Base-by-base conservation (phyloP, 2,113 vertebrate species). In the Lepisosteus oculatus region DNA sequence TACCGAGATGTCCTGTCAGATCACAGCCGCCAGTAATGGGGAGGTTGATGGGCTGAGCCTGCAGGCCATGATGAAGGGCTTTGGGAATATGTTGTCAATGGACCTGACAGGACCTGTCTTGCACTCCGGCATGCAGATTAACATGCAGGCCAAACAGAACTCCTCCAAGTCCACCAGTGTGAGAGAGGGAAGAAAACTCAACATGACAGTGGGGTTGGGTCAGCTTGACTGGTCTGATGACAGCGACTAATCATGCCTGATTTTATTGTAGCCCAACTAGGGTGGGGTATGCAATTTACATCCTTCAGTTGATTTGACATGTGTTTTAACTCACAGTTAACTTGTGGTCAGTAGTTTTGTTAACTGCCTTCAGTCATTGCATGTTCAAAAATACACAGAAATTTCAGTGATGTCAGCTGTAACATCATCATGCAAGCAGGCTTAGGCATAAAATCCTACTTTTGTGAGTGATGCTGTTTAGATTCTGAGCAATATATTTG, bases 131-230 rank as follows among this genome's bases (percentile, higher is more conserved):
- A 93, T 95, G 91, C 93, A 93, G 91, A 95, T 95, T 91, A 93
- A 94, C 92, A 94, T 95, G 93, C 92, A 93, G 93, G 91, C 95
- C 88, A 93, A 94, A 90, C 94, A 94, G 90, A 95, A 95, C 90
- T 95, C 94, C 80, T 94, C 93, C 85, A 92, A 93, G 93, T 95
- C 93, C 85, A 93, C 94, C 77, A 92, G 91, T 83, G 92, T 95
- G 88, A 91, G 94, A 85, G 92, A 92, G 87, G 95, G 95, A 69
- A 95, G 90, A 92, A 96, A 94, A 86, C 90, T 97, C 90, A 92
- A 97, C 92, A 94, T 97, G 94, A 90, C 93, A 79, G 73, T 95
- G 87, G 91, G 88, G 91, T 93, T 96, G 93, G 94, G 88, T 87
- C 88, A 87, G 81, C 92, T 95, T 86, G 84, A 88, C 84, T 92